Percentiles rank a stretch among this genome's conserved stretches.
Evolutionary conservation across 2,797 vertebrate genomes (phyloP).

Genomic region (Syngnathus rostellatus): DNA sequence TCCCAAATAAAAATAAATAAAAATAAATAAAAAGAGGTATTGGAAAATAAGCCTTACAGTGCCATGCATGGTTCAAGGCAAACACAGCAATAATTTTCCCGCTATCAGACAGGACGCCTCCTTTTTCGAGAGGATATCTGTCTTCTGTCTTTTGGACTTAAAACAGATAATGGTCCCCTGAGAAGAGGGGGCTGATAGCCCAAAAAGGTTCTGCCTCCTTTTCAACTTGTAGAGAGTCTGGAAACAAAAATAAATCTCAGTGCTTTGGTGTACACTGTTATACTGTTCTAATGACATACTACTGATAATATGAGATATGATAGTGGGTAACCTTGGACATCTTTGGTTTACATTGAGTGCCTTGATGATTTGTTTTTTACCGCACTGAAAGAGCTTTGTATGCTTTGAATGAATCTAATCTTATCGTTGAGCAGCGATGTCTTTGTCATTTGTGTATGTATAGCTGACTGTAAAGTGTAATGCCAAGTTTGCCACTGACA

Average conservation of each 20-base stretch:
- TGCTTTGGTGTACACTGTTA: neutral
- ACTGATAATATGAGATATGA: neutral
- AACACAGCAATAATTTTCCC: neutral
- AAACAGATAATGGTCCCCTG: neutral
- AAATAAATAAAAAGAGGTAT: neutral
- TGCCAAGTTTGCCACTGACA: too few relatives aligned
- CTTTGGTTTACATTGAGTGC: slow-evolving; percentile 11
- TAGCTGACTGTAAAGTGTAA: too few relatives aligned
- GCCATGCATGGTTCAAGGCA: neutral
- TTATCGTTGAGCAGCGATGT: too few relatives aligned
- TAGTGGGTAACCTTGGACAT: neutral
- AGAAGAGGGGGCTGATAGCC: slow-evolving; percentile 1
- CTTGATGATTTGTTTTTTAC: neutral
- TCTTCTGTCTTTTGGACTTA: slow-evolving; percentile 1
- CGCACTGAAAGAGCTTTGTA: neutral
- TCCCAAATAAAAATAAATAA: too few relatives aligned
- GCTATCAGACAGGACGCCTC: neutral
- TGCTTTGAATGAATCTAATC: neutral
- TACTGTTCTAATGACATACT: neutral
- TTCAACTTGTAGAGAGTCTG: neutral
- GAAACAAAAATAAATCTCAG: slow-evolving; percentile 7
- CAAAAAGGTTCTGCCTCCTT: neutral
- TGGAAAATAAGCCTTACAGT: neutral
- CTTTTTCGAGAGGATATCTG: neutral
- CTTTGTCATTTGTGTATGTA: too few relatives aligned